A percentile compares a stretch with the other conserved stretches of the same genome.
Evolutionary conservation across 2,113 vertebrate species (phyloP).

Genomic region (Grammomys dolichurus): DNA sequence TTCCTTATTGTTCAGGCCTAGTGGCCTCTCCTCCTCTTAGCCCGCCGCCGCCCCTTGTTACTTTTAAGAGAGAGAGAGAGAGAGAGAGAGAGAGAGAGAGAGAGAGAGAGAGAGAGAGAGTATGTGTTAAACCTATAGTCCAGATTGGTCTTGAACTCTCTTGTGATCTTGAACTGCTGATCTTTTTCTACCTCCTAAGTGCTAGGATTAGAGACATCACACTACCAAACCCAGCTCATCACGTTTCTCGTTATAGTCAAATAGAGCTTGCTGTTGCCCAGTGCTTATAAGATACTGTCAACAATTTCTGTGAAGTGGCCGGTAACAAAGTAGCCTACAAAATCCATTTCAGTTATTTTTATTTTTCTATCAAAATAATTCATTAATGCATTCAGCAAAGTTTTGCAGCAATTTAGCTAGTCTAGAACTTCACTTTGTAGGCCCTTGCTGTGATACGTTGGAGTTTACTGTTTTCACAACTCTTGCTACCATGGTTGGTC

Average conservation of each 20-base stretch:
- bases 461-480: constrained; percentile 73
- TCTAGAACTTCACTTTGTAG: constrained; percentile 63
- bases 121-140: not conserved
- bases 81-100: no score
- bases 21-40: not conserved
- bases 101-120: no score
- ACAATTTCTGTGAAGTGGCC: constrained; percentile 40
- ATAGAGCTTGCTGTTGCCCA: not conserved
- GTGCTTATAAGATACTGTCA: not conserved
- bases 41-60: not conserved
- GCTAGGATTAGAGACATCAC: not conserved
- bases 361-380: constrained; percentile 25
- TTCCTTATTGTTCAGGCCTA: not conserved
- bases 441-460: constrained; percentile 63
- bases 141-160: not conserved
- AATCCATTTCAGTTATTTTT: constrained; percentile 55
- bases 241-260: not conserved
- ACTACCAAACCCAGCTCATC: not conserved
- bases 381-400: constrained; percentile 61
- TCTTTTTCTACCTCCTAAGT: not conserved
- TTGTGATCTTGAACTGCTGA: not conserved
- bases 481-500: constrained; percentile 58
- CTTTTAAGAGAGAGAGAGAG: no score
- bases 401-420: constrained; percentile 70
- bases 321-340: not conserved